These are phyloP conservation scores for Dicerorhinus sumatrensis DNA, from an alignment of 2,113 vertebrate species.

Conservation along the genomic window DNA sequence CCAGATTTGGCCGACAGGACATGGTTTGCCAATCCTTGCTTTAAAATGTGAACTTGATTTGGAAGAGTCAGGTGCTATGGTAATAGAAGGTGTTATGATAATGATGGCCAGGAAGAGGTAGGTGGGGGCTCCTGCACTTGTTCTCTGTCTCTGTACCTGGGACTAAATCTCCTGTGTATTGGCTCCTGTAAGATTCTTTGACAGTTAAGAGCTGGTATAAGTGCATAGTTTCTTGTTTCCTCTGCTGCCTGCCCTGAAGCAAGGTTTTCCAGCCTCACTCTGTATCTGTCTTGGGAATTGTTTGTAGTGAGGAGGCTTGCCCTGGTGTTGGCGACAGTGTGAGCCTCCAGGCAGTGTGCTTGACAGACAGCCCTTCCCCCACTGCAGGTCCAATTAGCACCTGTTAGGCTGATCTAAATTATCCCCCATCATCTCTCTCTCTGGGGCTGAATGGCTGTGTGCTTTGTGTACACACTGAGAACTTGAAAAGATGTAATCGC, in stretches of 20 bases:
- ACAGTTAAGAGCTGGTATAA: not conserved
- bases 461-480: constrained; percentile 12
- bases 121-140: not conserved
- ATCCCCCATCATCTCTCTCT: not conserved
- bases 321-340: not conserved
- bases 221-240: constrained; percentile 27
- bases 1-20: constrained; percentile 6
- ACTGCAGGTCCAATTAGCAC: constrained; percentile 46
- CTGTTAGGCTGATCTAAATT: constrained; percentile 48
- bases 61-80: constrained; percentile 5
- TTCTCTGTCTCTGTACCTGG: not conserved
- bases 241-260: not conserved
- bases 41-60: not conserved
- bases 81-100: not conserved
- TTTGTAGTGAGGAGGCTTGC: not conserved
- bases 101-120: not conserved
- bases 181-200: constrained; percentile 32
- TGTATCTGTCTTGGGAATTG: not conserved
- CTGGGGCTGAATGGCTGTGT: constrained; percentile 50
- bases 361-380: not conserved
- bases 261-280: not conserved
- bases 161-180: not conserved
- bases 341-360: not conserved
- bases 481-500: constrained; percentile 56
- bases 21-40: constrained; percentile 4